A percentile compares a stretch with the other conserved stretches of the same genome.
Conservation (phyloP, 2,797 vertebrate genomes). For the Amniataba percoides region DNA sequence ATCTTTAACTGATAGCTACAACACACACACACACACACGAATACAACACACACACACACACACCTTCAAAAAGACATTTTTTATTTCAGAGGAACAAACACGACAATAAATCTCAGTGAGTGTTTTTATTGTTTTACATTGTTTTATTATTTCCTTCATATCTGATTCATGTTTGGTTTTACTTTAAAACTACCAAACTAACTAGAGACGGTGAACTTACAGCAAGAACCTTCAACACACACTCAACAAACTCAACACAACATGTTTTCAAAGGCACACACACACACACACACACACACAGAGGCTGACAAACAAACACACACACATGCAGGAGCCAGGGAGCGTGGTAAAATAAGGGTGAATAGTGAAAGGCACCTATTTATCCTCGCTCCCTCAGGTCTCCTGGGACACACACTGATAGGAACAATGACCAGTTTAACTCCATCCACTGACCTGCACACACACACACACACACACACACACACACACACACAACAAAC, state of each 20-base stretch:
- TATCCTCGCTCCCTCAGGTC: conserved; percentile 62
- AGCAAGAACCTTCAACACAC: not conserved
- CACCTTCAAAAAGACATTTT: not conserved
- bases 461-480: conserved; percentile 33
- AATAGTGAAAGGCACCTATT: conserved; percentile 78
- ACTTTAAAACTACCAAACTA: not conserved
- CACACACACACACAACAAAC: conserved; percentile 9
- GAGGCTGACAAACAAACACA: conserved; percentile 1
- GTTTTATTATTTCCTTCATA: not conserved
- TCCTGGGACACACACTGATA: conserved; percentile 54
- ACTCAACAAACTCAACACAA: not conserved
- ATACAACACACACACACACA: not conserved
- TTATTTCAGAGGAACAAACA: not conserved
- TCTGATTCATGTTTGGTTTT: not conserved
- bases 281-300: conserved; percentile 17
- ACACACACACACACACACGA: not conserved
- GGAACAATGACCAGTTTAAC: conserved; percentile 73
- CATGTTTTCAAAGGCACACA: conserved; percentile 9
- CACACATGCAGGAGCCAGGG: conserved; percentile 37
- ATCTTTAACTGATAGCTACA: conserved; percentile 47
- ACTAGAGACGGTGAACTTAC: not conserved
- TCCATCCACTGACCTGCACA: conserved; percentile 49
- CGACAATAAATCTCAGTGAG: not conserved
- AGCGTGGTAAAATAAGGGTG: conserved; percentile 63
- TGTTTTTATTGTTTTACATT: too few species aligned